These are phyloP conservation scores for Chelonoidis abingdonii DNA, from an alignment of 2,113 vertebrate genomes.

Conservation along the genomic window DNA sequence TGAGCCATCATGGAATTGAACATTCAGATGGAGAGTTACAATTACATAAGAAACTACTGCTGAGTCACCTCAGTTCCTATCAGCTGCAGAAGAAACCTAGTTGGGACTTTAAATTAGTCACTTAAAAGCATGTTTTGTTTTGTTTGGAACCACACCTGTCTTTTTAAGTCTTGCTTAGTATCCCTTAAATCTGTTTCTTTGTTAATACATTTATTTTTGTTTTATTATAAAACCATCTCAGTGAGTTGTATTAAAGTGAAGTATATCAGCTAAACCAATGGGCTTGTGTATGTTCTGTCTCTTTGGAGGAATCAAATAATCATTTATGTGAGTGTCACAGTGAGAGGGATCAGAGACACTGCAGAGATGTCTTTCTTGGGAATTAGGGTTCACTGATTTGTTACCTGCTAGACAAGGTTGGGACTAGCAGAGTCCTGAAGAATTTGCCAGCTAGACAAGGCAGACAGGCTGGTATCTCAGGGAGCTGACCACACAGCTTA, in stretches of 20 bases:
- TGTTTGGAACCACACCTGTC: not conserved
- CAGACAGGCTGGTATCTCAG: not conserved
- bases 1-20: rapidly evolving
- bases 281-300: too few species aligned
- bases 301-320: too few species aligned
- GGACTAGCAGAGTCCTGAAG: not conserved
- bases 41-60: not conserved
- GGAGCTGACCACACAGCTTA: not conserved
- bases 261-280: too few species aligned
- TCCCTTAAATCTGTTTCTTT: too few species aligned
- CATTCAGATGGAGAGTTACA: not conserved
- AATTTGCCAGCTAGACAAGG: not conserved
- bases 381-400: not conserved
- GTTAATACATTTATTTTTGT: too few species aligned
- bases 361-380: too few species aligned
- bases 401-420: not conserved
- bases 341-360: too few species aligned
- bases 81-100: not conserved
- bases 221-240: too few species aligned
- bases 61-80: too few species aligned
- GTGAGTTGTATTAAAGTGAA: too few species aligned
- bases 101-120: rapidly evolving
- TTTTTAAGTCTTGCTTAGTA: not conserved
- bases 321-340: too few species aligned
- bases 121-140: not conserved